Percentiles rank a stretch among this genome's conserved stretches.
Conservation (phyloP, 2,113 vertebrate species). For the Silurus meridionalis region DNA sequence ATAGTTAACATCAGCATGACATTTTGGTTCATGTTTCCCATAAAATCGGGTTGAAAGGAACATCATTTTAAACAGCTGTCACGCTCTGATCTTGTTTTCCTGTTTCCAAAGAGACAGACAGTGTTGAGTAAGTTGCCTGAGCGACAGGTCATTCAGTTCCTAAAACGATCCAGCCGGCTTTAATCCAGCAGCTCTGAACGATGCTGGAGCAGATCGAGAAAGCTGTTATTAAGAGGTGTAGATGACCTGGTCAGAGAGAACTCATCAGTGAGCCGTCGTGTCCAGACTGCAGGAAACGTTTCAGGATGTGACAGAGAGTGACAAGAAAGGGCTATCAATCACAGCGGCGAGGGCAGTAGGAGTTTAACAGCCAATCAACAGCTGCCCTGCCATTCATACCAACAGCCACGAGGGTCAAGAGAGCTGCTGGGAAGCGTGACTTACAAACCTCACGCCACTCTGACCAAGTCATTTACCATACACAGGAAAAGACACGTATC, state of each 20-base stretch:
- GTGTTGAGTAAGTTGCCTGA: conserved; percentile 5
- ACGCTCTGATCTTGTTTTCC: not conserved
- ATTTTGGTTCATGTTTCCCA: conserved; percentile 12
- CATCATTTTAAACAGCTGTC: not conserved
- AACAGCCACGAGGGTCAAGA: conserved; percentile 5
- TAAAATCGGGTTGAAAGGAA: conserved; percentile 4
- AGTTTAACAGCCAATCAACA: conserved; percentile 42
- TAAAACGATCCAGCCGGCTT: not conserved
- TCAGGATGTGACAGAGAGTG: conserved; percentile 23
- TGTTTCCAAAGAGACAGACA: not conserved
- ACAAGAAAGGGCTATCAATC: conserved; percentile 46
- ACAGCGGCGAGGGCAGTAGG: not conserved
- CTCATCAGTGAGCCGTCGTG: not conserved
- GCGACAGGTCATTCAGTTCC: conserved; percentile 5
- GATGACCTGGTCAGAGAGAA: conserved; percentile 20
- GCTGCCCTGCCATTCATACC: conserved; percentile 31
- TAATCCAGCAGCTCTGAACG: not conserved
- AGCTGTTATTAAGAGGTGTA: conserved; percentile 17
- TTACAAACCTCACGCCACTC: not conserved
- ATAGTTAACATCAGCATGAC: conserved; percentile 6
- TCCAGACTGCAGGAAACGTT: conserved; percentile 11
- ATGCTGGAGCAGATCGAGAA: not conserved
- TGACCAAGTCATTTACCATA: not conserved
- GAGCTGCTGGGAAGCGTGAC: not conserved
- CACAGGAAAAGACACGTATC: not conserved